phyloP scores from a whole-genome alignment of 2,888 invertebrate species.

The Xestobium rufovillosum region DNA sequence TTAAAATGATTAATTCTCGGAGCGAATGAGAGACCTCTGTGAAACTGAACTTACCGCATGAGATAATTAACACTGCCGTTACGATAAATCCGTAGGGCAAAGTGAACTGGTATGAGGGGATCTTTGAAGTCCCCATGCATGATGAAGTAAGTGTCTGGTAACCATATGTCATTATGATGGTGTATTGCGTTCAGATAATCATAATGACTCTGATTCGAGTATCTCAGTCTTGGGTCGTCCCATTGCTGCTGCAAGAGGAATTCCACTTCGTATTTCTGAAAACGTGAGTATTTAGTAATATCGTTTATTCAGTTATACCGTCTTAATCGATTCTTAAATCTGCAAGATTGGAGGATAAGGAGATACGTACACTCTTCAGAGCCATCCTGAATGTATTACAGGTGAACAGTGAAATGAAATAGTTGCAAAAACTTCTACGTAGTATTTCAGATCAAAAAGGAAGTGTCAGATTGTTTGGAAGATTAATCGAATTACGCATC shows the following conservation, averaged over 20 bases:
- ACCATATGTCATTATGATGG: constrained; percentile 87
- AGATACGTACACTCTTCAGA: too few relatives aligned
- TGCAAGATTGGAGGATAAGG: too few relatives aligned
- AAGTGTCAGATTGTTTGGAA: too few relatives aligned
- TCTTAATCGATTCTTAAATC: too few relatives aligned
- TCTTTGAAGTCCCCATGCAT: constrained; percentile 96
- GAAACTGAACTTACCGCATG: constrained; percentile 59
- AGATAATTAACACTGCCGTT: constrained; percentile 92
- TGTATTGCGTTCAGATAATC: constrained; percentile 88
- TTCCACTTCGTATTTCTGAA: constrained; percentile 93
- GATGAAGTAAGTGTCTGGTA: constrained; percentile 92
- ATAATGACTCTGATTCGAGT: constrained; percentile 81
- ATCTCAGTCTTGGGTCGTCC: constrained; percentile 83
- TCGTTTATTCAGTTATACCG: too few relatives aligned
- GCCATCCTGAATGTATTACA: too few relatives aligned
- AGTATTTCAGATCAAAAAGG: too few relatives aligned
- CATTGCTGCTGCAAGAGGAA: constrained; percentile 90
- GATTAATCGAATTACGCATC: too few relatives aligned
- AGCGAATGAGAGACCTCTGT: too few relatives aligned
- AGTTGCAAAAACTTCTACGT: too few relatives aligned
- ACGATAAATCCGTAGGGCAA: constrained; percentile 83
- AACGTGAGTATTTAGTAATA: constrained; percentile 28
- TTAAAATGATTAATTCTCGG: too few relatives aligned
- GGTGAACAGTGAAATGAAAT: too few relatives aligned
- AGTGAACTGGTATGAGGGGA: constrained; percentile 87